These are phyloP conservation scores for Lucinisca nassula DNA, from an alignment of 2,888 invertebrate species.

Conservation along the genomic window DNA sequence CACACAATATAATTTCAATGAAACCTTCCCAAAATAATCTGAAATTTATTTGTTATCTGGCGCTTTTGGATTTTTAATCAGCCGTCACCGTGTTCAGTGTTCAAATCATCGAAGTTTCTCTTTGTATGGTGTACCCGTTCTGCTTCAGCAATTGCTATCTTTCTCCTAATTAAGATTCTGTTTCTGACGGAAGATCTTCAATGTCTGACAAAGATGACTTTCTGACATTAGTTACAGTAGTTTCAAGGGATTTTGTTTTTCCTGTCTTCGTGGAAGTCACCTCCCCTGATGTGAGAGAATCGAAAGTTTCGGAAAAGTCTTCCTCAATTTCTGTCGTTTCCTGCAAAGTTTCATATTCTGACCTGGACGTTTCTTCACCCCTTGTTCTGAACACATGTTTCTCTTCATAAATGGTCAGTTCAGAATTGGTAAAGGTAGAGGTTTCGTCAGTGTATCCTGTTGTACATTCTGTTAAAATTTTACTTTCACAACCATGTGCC, in stretches of 20 bases:
- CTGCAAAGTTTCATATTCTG: not conserved
- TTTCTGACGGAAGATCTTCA: not conserved
- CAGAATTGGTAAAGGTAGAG: not conserved
- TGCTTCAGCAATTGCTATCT: no score
- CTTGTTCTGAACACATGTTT: not conserved
- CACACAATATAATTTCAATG: no score
- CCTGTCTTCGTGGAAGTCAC: not conserved
- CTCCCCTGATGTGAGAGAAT: not conserved
- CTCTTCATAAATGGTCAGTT: not conserved
- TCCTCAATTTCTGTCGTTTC: not conserved
- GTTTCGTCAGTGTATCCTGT: not conserved
- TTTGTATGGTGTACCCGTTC: no score
- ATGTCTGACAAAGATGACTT: slow-evolving; percentile 1
- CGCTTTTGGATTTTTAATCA: no score
- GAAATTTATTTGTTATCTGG: no score
- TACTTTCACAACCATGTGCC: no score
- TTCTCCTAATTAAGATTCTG: not conserved
- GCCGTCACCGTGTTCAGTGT: no score
- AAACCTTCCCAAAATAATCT: no score
- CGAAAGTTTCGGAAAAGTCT: not conserved
- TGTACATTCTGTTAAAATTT: not conserved
- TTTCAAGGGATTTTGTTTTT: not conserved
- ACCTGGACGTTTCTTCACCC: not conserved
- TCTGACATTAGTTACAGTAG: not conserved
- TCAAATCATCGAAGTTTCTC: no score